Evolutionary conservation across 23 tunicate species (phyloP).

Genomic region (Diplosoma virens): DNA sequence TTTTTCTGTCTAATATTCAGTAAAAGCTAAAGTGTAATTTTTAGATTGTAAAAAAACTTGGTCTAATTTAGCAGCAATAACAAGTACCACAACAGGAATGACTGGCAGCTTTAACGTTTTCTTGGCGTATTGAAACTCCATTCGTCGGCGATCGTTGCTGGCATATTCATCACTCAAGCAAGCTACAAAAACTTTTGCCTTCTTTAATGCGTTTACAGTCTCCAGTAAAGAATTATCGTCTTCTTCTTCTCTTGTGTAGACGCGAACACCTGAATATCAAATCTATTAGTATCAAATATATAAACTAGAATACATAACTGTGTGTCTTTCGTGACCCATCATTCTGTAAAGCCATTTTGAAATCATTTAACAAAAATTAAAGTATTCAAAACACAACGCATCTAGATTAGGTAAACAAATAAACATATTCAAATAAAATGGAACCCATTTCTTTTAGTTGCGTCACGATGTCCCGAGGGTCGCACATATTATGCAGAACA

Average conservation of each 20-base stretch:
- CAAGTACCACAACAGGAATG: constrained; percentile 89
- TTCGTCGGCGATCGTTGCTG: constrained; percentile 77
- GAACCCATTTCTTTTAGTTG: constrained; percentile 64
- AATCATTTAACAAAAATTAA: no score
- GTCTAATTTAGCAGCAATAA: no score
- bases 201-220: constrained; percentile 53
- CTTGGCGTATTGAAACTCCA: constrained; percentile 96
- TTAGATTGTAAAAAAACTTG: no score
- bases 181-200: constrained; percentile 74
- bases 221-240: constrained; percentile 30
- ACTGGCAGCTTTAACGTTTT: constrained; percentile 78
- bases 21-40: no score
- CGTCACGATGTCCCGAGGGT: constrained; percentile 79
- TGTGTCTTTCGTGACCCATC: no score
- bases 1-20: no score
- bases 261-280: constrained; percentile 44
- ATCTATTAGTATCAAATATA: no score
- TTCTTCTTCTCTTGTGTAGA: constrained; percentile 47
- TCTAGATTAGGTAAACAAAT: no score
- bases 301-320: no score
- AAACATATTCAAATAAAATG: no score
- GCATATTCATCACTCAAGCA: constrained; percentile 96
- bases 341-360: no score
- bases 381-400: no score
- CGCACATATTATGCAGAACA: constrained; percentile 58